Base-by-base conservation (phyloP, 2,888 invertebrate genomes). In the Griposia aprilina region DNA sequence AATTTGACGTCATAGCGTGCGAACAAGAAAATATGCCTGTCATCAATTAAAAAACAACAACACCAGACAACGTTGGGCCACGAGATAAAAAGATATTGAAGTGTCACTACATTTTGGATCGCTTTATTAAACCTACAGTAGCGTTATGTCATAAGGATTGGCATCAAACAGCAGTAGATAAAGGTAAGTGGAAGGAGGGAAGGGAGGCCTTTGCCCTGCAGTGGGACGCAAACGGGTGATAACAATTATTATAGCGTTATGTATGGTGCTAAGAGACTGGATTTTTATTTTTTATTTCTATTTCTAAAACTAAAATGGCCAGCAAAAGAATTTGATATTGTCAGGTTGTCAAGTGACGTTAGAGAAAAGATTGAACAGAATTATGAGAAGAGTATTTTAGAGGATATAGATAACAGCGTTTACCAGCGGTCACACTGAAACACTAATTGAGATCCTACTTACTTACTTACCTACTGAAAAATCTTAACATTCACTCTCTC, bases 1-100 rank as follows among this genome's bases (percentile, higher is more conserved):
- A 79, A 76, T 80, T 86, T 91, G 90, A 90, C 92, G 92, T 93
- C 93, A 93, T 79, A 82, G 87, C 92, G 90, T 91, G 91, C 89
- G 91, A 93, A 92, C 90, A 87, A 84, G 74, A 82, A 75, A 87
- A 84, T 85, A 84, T 76, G 87, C 66, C 78, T 87, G 88, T 84
- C 85, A 80, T 84, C 83, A 86, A 87, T 87, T 83, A 82, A 86
- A 85, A 88, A 89, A 89, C 76, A 86, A 84, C 81, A 75, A 78
- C 77, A 52, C 23, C 67, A 52, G 45, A 57, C 80, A 50, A 13
- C 80, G 81, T 81, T 63, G 77, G 87, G 87, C 85, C 75, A 73
- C 36, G 36, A 87, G 66, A 75, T 57, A 13, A 26, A 15, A 26
- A n/a, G 17, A 23, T 59, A 45, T 45, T 45, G 6, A 59, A 55